Evolutionary conservation across 2,113 vertebrate species (phyloP).

Genomic region (Pomatorhinus ruficollis): DNA sequence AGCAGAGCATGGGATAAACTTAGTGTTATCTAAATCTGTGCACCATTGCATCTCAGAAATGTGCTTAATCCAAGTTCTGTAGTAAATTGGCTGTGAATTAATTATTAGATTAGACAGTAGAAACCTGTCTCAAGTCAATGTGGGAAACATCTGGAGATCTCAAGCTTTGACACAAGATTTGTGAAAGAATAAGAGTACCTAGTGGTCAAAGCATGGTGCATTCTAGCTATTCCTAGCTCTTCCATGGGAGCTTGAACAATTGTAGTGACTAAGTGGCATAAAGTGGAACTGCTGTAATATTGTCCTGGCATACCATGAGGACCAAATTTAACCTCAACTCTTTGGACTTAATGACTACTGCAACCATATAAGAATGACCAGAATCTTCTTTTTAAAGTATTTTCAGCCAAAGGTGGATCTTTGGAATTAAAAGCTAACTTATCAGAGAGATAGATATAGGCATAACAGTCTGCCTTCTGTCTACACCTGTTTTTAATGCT

Average conservation of each 20-base stretch:
- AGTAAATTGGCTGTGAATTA: background rate
- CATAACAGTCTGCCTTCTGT: background rate
- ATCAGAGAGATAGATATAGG: background rate
- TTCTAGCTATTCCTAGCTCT: background rate
- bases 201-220: background rate
- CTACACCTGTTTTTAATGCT: background rate
- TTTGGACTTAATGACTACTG: background rate
- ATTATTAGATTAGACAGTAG: background rate
- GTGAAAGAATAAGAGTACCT: background rate
- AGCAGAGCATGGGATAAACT: rapidly evolving
- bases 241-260: background rate
- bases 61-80: background rate
- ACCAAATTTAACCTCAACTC: background rate
- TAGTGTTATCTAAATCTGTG: background rate
- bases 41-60: background rate
- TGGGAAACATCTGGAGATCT: background rate
- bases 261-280: background rate
- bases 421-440: background rate
- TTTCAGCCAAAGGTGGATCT: background rate
- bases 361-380: background rate
- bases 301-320: background rate
- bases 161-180: background rate
- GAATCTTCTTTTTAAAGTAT: background rate
- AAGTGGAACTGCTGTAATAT: background rate
- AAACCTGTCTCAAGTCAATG: background rate